Conservation (phyloP, 2,888 invertebrate species). For the Molorchus minor region DNA sequence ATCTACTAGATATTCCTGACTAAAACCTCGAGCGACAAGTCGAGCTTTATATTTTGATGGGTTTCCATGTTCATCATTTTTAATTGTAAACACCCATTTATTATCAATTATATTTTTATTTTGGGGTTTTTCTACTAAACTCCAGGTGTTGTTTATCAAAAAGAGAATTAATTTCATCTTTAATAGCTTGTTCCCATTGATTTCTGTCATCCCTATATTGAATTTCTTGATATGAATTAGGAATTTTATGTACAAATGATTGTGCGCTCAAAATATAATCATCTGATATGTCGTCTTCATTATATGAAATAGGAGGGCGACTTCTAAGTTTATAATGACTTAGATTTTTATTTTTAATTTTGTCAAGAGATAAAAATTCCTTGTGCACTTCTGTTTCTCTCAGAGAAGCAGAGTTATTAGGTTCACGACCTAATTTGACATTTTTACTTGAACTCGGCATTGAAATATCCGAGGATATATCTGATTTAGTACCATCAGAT, state of each 20-base stretch:
- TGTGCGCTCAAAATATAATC: constrained; percentile 4
- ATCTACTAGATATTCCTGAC: background rate
- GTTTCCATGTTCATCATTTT: constrained; percentile 1
- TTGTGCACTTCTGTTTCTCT: background rate
- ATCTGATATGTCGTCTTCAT: constrained; percentile 18
- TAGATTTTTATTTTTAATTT: constrained; percentile 1
- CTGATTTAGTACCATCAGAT: constrained; percentile 1
- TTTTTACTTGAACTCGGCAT: background rate
- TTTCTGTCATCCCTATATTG: constrained; percentile 4
- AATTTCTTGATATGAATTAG: constrained; percentile 6
- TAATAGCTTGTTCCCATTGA: constrained; percentile 2
- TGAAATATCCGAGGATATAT: no score
- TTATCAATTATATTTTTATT: no score
- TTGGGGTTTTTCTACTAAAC: background rate
- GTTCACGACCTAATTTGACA: background rate
- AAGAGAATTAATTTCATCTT: background rate
- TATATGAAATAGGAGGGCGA: constrained; percentile 13
- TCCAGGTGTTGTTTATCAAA: background rate
- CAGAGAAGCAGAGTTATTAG: background rate
- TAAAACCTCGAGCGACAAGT: background rate
- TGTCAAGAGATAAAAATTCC: no score
- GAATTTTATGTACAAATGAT: background rate
- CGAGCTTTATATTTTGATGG: constrained; percentile 7
- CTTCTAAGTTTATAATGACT: background rate
- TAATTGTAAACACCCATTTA: background rate